phyloP scores from a whole-genome alignment of 2,888 invertebrate species.

The Gryllus longicercus region DNA sequence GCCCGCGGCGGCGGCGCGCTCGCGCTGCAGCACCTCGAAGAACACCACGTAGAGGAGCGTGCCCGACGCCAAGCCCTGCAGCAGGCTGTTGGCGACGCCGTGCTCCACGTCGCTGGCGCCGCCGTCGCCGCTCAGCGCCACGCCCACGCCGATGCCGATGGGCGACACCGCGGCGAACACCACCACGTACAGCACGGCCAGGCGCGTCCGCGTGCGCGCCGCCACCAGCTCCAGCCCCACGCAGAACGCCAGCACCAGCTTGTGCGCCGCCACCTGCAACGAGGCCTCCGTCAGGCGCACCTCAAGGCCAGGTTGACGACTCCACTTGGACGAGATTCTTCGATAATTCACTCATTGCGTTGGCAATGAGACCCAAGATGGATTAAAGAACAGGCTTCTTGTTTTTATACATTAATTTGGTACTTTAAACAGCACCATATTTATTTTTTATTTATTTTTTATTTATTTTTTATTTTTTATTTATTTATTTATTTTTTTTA shows the following conservation, averaged over 20 bases:
- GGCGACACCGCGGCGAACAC: slow-evolving; percentile 79
- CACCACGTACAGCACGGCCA: slow-evolving; percentile 65
- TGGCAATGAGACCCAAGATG: too few relatives aligned
- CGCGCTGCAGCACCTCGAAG: slow-evolving; percentile 63
- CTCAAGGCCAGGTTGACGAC: too few relatives aligned
- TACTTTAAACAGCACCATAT: too few relatives aligned
- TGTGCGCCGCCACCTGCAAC: slow-evolving; percentile 67
- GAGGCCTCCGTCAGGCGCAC: neutral
- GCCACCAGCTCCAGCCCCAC: slow-evolving; percentile 79
- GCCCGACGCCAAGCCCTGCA: slow-evolving; percentile 84
- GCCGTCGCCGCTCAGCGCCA: slow-evolving; percentile 18
- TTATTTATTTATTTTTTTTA: too few relatives aligned
- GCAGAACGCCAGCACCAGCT: slow-evolving; percentile 83
- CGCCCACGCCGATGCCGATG: slow-evolving; percentile 47
- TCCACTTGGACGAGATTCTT: too few relatives aligned
- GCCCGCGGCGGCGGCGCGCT: neutral
- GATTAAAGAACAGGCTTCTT: too few relatives aligned
- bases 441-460: too few relatives aligned
- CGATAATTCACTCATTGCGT: too few relatives aligned
- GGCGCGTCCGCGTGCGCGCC: slow-evolving; percentile 60
- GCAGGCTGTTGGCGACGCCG: slow-evolving; percentile 20
- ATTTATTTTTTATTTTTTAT: too few relatives aligned
- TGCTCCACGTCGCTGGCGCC: neutral
- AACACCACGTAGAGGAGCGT: slow-evolving; percentile 95
- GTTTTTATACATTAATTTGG: too few relatives aligned